Conservation (phyloP, 2,797 vertebrate species). For the Enteromius mattozi region DNA sequence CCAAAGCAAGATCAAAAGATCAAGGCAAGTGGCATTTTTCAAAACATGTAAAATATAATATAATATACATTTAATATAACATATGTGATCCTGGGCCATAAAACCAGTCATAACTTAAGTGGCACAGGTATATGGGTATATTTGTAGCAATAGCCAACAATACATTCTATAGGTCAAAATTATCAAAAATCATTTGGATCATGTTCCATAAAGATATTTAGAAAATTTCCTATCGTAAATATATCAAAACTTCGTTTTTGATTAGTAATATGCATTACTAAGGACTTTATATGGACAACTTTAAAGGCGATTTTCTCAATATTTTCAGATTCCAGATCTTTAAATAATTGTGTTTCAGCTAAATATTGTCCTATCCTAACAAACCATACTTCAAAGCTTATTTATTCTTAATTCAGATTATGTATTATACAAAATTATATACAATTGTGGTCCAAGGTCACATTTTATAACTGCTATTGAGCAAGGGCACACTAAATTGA, state of each 20-base stretch:
- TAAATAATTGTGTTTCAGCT: too few species aligned
- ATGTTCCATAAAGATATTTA: neutral
- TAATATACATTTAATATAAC: neutral
- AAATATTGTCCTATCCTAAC: too few species aligned
- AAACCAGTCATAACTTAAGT: neutral
- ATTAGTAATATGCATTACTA: neutral
- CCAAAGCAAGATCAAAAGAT: neutral
- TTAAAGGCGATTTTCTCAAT: neutral
- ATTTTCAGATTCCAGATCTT: too few species aligned
- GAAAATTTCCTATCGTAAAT: neutral
- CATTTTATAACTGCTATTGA: neutral
- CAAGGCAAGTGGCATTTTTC: neutral
- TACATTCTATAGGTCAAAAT: neutral
- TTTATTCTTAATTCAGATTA: too few species aligned
- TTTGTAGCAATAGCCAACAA: neutral
- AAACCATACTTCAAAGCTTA: neutral
- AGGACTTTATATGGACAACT: neutral
- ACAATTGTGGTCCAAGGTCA: neutral
- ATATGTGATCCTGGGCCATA: neutral
- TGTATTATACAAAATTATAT: too few species aligned
- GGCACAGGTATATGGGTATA: neutral
- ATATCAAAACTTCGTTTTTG: neutral
- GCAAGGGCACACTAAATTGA: neutral
- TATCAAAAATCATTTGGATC: neutral
- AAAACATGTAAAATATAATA: neutral